Evolutionary conservation across 2,113 vertebrate genomes (phyloP), one percentile per base, ranked within the genome.

Genomic region (Catharus fuscescens): DNA sequence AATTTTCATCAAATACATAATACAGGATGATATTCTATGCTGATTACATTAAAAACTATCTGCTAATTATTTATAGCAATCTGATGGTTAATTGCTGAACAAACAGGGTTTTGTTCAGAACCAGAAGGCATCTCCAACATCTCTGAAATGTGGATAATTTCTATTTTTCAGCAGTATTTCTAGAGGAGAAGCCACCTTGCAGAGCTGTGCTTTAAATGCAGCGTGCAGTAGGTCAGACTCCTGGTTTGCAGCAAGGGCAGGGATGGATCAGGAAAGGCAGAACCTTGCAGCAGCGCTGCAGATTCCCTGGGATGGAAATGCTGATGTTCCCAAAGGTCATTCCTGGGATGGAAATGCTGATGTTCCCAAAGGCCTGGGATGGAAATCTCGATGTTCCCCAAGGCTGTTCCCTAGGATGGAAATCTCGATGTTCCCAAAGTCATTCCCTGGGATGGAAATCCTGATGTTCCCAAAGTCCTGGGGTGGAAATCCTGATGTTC

Each of bases 81-180:
- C 20, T 44, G 18, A 28, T 15, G 23, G 23, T 31, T 56, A 70
- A 66, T 64, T 67, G 73, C 62, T 70, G 36, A 64, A 56, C 16
- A 85, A 90, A 47, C 1, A 73, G 5, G 2, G 6, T 0, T 14
- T 54, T 36, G 7, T 17, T n/a, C 62, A 47, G 34, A 66, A 80
- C 12, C 16, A 44, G 78, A n/a, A 56, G 10, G 13, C 40, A 29
- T 5, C 38, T 42, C 44, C 42, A 57, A 1, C 20, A 66, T 8
- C 13, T 6, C 8, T 1, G 7, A 19, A 1, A 6, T 1, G 31
- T 0, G 0, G 9, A 6, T 26, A 18, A 32, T n/a, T 83, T 53
- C 66, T 3, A 15, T 69, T 77, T 90, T n/a, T 23, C 45, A 15
- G 80, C 32, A 28, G 31, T 5, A 36, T 54, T 88, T 80, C 60